These are phyloP conservation scores for Mimachlamys varia DNA, from an alignment of 2,888 invertebrate genomes.

Conservation along the genomic window DNA sequence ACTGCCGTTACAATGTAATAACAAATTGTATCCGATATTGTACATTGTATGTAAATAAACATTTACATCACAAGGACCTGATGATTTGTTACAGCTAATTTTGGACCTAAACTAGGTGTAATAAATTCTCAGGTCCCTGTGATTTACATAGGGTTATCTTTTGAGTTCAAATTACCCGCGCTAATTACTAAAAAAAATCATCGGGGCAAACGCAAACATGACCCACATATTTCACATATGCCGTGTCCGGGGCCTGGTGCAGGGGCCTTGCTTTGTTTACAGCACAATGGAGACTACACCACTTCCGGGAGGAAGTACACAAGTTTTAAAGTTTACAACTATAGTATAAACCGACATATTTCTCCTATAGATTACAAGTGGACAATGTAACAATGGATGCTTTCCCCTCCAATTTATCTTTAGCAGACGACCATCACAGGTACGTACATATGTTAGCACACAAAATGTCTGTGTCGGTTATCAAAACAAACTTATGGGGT, in stretches of 20 bases:
- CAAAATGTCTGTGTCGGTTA: background rate
- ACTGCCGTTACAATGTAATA: too few relatives aligned
- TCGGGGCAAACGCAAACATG: too few relatives aligned
- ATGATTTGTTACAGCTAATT: too few relatives aligned
- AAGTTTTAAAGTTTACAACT: conserved; percentile 4
- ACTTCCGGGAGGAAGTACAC: conserved; percentile 29
- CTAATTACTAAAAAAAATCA: background rate
- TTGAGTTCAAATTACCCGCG: background rate
- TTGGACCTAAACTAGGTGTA: too few relatives aligned
- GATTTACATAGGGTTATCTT: too few relatives aligned
- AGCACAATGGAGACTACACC: background rate
- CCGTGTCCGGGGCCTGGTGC: background rate
- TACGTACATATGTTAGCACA: background rate
- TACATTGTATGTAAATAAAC: too few relatives aligned
- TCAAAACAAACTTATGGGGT: background rate
- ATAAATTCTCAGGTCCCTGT: too few relatives aligned
- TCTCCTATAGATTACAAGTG: background rate
- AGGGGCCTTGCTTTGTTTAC: conserved; percentile 18
- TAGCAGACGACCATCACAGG: conserved; percentile 27
- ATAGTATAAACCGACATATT: background rate
- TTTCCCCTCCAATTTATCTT: background rate
- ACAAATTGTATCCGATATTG: too few relatives aligned
- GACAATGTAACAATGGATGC: conserved; percentile 1
- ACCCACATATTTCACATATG: background rate
- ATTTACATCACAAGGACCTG: too few relatives aligned